These are phyloP conservation scores for Carposina sasakii DNA, from an alignment of 1,140 invertebrate genomes.

Conservation along the genomic window DNA sequence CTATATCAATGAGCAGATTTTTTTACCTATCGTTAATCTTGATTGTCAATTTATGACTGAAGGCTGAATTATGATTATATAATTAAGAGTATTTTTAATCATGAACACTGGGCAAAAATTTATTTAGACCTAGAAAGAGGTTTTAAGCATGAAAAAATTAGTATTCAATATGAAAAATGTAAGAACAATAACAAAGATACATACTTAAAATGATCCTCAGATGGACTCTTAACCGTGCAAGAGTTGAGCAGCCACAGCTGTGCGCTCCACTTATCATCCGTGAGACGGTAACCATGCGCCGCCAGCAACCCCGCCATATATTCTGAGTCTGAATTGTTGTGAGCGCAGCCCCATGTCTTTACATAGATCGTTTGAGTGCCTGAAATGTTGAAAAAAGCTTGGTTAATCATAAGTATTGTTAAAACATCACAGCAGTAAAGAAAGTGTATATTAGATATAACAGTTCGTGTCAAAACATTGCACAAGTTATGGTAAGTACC, in stretches of 20 bases:
- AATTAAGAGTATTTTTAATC: no score
- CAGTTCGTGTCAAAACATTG: no score
- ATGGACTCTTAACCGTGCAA: slow-evolving; percentile 97
- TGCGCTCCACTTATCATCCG: slow-evolving; percentile 86
- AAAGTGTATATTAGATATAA: neutral
- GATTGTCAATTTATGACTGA: no score
- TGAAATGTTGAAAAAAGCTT: slow-evolving; percentile 22
- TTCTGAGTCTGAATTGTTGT: slow-evolving; percentile 96
- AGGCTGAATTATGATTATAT: no score
- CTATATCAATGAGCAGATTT: no score
- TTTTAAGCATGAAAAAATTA: no score
- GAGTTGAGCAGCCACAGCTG: slow-evolving; percentile 97
- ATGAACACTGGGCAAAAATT: no score
- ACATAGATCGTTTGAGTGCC: slow-evolving; percentile 94
- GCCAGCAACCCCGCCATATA: slow-evolving; percentile 97
- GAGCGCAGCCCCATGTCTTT: slow-evolving; percentile 98
- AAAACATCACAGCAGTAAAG: neutral
- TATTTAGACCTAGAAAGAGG: no score
- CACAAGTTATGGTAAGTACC: no score
- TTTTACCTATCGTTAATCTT: no score
- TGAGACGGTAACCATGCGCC: slow-evolving; percentile 89
- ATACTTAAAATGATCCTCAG: slow-evolving; percentile 94
- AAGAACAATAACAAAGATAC: no score
- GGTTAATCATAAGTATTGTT: neutral
- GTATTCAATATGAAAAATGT: no score